Conservation (phyloP, 2,888 invertebrate genomes). For the Monoplex corrugatus region DNA sequence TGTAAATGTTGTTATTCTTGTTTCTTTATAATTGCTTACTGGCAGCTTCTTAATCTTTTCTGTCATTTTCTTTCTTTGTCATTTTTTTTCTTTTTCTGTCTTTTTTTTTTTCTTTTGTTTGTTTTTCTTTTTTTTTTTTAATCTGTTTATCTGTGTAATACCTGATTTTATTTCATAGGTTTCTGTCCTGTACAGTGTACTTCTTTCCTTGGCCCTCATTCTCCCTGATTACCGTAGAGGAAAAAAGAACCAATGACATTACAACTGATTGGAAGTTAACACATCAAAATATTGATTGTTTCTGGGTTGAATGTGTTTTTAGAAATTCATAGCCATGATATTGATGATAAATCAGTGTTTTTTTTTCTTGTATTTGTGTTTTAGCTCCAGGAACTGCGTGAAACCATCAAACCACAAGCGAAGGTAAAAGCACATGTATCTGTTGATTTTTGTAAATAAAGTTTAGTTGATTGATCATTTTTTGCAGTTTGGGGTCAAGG, state of each 20-base stretch:
- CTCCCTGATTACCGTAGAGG: background rate
- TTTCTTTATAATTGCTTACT: too few relatives aligned
- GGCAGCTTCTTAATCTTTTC: too few relatives aligned
- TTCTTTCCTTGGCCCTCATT: background rate
- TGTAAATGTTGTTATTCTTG: too few relatives aligned
- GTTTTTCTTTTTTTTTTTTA: too few relatives aligned
- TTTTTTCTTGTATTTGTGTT: background rate
- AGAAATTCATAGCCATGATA: background rate
- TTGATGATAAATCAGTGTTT: background rate
- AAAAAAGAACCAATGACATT: background rate
- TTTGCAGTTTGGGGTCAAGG: too few relatives aligned
- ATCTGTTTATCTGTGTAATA: too few relatives aligned
- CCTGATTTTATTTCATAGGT: too few relatives aligned
- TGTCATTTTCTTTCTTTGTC: too few relatives aligned
- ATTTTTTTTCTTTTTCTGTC: too few relatives aligned
- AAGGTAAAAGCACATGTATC: background rate
- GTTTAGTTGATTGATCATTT: too few relatives aligned
- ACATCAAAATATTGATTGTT: background rate
- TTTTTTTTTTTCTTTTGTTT: too few relatives aligned
- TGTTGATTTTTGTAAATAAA: background rate
- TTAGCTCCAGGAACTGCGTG: constrained; percentile 39
- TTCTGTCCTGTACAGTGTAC: too few relatives aligned
- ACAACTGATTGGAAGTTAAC: background rate
- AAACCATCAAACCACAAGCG: background rate
- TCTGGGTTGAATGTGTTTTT: background rate